Evolutionary conservation across 2,888 invertebrate genomes (phyloP).

Genomic region (Ectobius pallidus): DNA sequence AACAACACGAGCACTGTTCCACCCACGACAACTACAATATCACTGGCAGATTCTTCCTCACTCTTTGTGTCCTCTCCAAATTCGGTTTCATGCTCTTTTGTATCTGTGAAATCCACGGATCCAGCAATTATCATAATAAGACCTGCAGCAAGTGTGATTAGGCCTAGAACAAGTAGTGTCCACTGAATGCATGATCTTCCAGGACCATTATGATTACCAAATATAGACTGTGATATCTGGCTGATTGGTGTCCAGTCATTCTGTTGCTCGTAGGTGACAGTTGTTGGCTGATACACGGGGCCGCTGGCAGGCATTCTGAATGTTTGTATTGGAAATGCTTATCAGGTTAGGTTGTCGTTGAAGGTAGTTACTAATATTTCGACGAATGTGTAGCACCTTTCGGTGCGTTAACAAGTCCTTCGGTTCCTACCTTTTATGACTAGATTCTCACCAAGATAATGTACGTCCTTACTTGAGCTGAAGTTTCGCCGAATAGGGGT

Average conservation of each 20-base stretch:
- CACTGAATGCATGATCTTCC: conserved; percentile 49
- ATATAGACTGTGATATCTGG: conserved; percentile 48
- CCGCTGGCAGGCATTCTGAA: conserved; percentile 66
- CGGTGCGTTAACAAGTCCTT: too few relatives aligned
- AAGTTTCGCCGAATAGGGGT: neutral
- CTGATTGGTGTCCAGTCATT: conserved; percentile 51
- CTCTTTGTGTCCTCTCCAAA: conserved; percentile 43
- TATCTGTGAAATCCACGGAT: conserved; percentile 64
- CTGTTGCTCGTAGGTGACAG: conserved; percentile 71
- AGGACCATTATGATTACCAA: conserved; percentile 41
- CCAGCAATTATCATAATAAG: conserved; percentile 68
- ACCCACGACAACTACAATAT: conserved; percentile 62
- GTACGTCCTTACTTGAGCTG: neutral
- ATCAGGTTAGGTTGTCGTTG: conserved; percentile 25
- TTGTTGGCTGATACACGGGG: conserved; percentile 80
- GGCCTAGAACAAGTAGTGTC: conserved; percentile 48
- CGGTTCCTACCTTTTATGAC: neutral
- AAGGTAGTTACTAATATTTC: neutral
- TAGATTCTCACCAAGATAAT: neutral
- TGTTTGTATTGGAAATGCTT: neutral
- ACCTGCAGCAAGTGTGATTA: conserved; percentile 54
- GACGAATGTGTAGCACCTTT: neutral
- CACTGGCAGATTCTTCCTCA: conserved; percentile 44
- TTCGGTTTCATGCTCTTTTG: conserved; percentile 52
- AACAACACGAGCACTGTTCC: conserved; percentile 67